These are phyloP conservation scores for Nycteola revayana DNA, from an alignment of 2,888 invertebrate species.

Conservation along the genomic window DNA sequence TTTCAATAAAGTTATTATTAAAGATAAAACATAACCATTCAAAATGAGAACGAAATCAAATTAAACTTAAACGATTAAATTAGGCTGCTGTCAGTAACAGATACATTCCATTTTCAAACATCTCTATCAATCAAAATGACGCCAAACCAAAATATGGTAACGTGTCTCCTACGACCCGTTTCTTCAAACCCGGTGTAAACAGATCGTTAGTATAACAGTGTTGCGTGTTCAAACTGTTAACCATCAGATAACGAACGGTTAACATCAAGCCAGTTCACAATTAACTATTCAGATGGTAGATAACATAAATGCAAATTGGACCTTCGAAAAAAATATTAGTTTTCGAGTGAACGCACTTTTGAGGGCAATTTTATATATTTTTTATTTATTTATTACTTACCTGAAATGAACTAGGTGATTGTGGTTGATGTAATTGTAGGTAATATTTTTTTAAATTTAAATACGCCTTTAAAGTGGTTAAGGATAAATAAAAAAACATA, in stretches of 20 bases:
- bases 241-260: constrained; percentile 67
- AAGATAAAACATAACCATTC: no score
- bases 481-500: no score
- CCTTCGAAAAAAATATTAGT: constrained; percentile 18
- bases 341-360: constrained; percentile 15
- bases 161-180: background rate
- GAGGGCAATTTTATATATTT: constrained; percentile 6
- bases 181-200: constrained; percentile 21
- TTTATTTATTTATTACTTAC: constrained; percentile 4
- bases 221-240: constrained; percentile 61
- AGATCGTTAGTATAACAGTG: constrained; percentile 30
- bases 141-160: background rate
- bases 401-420: no score
- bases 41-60: no score
- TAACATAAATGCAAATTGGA: constrained; percentile 69
- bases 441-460: no score
- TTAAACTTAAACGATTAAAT: no score
- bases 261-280: constrained; percentile 62
- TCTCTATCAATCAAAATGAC: no score
- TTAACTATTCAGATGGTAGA: constrained; percentile 68
- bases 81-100: no score
- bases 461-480: no score
- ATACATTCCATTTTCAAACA: no score
- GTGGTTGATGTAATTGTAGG: no score
- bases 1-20: no score